Conservation (phyloP, 1,140 invertebrate genomes). For the Planococcus citri region DNA sequence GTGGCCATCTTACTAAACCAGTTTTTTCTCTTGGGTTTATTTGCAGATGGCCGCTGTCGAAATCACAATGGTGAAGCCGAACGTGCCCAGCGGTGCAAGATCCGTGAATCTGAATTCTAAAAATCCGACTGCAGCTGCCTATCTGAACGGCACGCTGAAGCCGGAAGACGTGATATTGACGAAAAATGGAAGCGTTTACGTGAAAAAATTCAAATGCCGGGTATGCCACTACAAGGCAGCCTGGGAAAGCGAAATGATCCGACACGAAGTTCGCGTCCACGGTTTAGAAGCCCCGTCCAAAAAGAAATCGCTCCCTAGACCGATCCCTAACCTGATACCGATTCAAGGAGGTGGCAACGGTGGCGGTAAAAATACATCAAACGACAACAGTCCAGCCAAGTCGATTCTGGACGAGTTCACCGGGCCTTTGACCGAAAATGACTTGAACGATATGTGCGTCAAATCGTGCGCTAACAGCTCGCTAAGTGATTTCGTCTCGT, state of each 20-base stretch:
- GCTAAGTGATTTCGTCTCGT: slow-evolving; percentile 38
- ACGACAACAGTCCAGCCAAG: neutral
- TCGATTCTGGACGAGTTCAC: neutral
- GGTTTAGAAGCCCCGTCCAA: slow-evolving; percentile 35
- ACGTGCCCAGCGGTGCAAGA: neutral
- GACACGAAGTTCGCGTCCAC: slow-evolving; percentile 36
- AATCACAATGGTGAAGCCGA: slow-evolving; percentile 10
- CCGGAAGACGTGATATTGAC: slow-evolving; percentile 22
- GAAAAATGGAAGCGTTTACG: slow-evolving; percentile 22
- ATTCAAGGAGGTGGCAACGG: slow-evolving; percentile 33
- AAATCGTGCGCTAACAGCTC: slow-evolving; percentile 34
- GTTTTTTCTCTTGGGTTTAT: neutral
- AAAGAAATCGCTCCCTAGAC: slow-evolving; percentile 41
- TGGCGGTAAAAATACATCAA: neutral
- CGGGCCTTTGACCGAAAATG: slow-evolving; percentile 33
- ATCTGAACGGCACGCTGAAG: slow-evolving; percentile 13
- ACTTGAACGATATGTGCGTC: slow-evolving; percentile 37
- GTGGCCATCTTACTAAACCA: neutral
- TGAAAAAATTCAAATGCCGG: slow-evolving; percentile 24
- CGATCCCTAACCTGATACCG: slow-evolving; percentile 57
- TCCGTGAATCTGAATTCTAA: neutral
- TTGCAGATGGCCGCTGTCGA: slow-evolving; percentile 16
- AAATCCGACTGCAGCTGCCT: neutral
- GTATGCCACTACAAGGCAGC: slow-evolving; percentile 40
- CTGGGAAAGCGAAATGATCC: slow-evolving; percentile 40